Conservation (phyloP, 2,888 invertebrate genomes). For the Eurois occulta region DNA sequence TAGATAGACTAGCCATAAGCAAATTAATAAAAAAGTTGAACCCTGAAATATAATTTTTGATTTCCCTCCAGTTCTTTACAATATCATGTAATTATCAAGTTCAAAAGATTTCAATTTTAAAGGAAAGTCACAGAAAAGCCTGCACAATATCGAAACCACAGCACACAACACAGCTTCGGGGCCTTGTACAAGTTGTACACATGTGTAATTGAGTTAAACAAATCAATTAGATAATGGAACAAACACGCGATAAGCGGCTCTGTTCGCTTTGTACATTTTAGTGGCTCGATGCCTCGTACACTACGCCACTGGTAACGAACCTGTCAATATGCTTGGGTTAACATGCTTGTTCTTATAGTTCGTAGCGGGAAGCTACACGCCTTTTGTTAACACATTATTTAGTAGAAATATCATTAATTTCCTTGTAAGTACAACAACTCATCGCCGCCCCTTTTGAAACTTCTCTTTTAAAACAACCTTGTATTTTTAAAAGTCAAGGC, state of each 20-base stretch:
- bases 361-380: conserved; percentile 7
- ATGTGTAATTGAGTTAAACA: conserved; percentile 56
- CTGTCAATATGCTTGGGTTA: conserved; percentile 54
- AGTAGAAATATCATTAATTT: conserved; percentile 39
- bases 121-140: conserved; percentile 33
- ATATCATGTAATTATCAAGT: conserved; percentile 7
- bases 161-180: conserved; percentile 52
- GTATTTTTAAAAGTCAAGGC: conserved; percentile 26
- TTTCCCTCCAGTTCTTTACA: not conserved
- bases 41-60: not conserved
- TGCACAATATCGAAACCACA: conserved; percentile 33
- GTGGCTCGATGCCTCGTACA: conserved; percentile 36
- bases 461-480: not conserved
- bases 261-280: conserved; percentile 48
- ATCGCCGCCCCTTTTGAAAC: conserved; percentile 21
- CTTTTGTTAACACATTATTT: conserved; percentile 7
- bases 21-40: not conserved
- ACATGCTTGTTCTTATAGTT: conserved; percentile 42
- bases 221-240: conserved; percentile 54
- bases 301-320: conserved; percentile 31
- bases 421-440: conserved; percentile 14
- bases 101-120: conserved; percentile 1
- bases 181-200: conserved; percentile 41
- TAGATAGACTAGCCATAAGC: not conserved
- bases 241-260: conserved; percentile 38